A percentile compares a stretch with the other conserved stretches of the same genome.
Evolutionary conservation across 2,113 vertebrate genomes (phyloP).

Genomic region (Pardalotus punctatus): DNA sequence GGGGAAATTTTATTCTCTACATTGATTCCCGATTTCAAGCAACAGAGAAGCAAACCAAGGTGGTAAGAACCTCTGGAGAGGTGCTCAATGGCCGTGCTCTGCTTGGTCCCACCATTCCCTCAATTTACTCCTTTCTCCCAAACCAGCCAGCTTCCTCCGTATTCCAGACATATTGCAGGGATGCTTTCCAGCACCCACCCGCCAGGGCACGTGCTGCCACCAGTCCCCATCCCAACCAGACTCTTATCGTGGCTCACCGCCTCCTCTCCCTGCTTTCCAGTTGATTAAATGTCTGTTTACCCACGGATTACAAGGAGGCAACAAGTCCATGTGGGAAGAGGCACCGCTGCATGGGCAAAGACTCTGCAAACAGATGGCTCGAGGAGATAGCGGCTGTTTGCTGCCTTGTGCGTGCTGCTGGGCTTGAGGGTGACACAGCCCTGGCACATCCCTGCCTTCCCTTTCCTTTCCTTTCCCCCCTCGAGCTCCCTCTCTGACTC

Average conservation of each 20-base stretch:
- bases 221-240: neutral
- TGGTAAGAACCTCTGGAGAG: neutral
- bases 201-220: rapidly evolving
- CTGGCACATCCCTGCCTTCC: neutral
- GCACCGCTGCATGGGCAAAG: neutral
- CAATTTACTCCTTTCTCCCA: neutral
- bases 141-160: neutral
- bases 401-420: neutral
- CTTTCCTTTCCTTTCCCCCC: too few species aligned
- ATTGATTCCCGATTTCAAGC: neutral
- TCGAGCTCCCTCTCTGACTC: neutral
- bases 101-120: neutral
- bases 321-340: neutral
- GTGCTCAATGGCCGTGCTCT: rapidly evolving
- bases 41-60: neutral
- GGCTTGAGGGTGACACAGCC: neutral
- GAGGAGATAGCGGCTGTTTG: neutral
- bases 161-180: neutral
- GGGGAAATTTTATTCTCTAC: neutral
- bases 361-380: constrained; percentile 25
- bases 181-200: neutral
- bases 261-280: neutral
- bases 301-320: constrained; percentile 36
- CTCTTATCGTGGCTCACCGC: neutral
- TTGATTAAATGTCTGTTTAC: constrained; percentile 44